Evolutionary conservation across 2,113 vertebrate genomes (phyloP).

Genomic region (Centrocercus urophasianus): DNA sequence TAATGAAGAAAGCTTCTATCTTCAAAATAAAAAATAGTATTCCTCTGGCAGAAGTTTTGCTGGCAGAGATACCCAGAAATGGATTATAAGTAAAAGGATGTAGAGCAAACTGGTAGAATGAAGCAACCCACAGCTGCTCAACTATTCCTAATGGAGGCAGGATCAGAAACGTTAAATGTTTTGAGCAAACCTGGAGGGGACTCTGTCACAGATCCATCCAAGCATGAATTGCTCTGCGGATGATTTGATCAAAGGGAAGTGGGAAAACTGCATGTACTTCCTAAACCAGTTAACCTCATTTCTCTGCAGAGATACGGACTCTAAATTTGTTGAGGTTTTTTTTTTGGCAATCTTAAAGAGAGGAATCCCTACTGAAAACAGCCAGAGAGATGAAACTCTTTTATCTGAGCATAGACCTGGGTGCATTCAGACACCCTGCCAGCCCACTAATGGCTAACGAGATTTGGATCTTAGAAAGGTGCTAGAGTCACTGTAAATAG

Average conservation of each 20-base stretch:
- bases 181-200: constrained; percentile 14
- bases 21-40: constrained; percentile 39
- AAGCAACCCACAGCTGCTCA: constrained; percentile 30
- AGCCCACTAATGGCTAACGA: constrained; percentile 43
- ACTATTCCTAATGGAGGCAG: constrained; percentile 15
- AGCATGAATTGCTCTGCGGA: constrained; percentile 36
- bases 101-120: constrained; percentile 26
- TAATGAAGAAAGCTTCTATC: constrained; percentile 36
- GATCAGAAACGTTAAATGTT: constrained; percentile 42
- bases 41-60: constrained; percentile 48
- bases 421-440: constrained; percentile 33
- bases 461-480: constrained; percentile 39
- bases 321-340: not conserved
- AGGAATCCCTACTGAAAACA: constrained; percentile 51
- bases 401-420: constrained; percentile 10
- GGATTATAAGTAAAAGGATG: constrained; percentile 23
- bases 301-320: not conserved
- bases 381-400: constrained; percentile 39
- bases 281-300: constrained; percentile 52
- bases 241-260: constrained; percentile 4
- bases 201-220: constrained; percentile 35
- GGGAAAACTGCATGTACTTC: constrained; percentile 16
- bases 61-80: constrained; percentile 26
- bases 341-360: not conserved
- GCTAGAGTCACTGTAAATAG: constrained; percentile 2